Percentiles rank a stretch among this genome's conserved stretches.
Conservation (phyloP, 2,113 vertebrate species). For the Antennarius striatus region DNA sequence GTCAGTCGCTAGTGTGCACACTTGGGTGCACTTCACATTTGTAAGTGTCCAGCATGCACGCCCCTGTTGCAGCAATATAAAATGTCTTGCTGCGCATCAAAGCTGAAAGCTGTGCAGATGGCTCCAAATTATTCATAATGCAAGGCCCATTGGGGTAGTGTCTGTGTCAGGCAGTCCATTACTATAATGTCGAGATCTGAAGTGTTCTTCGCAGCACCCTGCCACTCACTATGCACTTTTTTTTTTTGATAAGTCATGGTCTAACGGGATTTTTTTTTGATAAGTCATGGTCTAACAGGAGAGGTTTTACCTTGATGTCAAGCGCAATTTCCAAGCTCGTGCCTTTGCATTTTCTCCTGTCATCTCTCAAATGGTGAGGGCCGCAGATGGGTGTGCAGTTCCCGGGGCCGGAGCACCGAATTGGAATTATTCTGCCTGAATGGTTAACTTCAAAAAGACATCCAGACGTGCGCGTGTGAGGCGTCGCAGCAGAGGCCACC, state of each 20-base stretch:
- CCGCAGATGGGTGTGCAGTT: conserved; percentile 8
- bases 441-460: conserved; percentile 11
- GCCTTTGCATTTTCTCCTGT: conserved; percentile 30
- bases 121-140: conserved; percentile 64
- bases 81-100: conserved; percentile 44
- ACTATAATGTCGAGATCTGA: conserved; percentile 51
- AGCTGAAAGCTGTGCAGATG: conserved; percentile 61
- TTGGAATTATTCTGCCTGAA: conserved; percentile 5
- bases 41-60: conserved; percentile 37
- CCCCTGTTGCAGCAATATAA: conserved; percentile 21
- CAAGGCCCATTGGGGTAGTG: conserved; percentile 41
- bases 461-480: not conserved
- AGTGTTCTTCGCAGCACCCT: conserved; percentile 27
- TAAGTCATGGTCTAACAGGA: conserved; percentile 36
- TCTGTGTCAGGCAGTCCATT: conserved; percentile 59
- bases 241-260: conserved; percentile 8
- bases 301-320: conserved; percentile 50
- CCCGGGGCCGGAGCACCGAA: not conserved
- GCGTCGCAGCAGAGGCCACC: no score
- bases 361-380: conserved; percentile 10
- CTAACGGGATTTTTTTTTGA: conserved; percentile 29
- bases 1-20: conserved; percentile 9
- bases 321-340: conserved; percentile 44
- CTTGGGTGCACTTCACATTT: not conserved
- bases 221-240: conserved; percentile 14